Percentiles rank a stretch among this genome's conserved stretches.
Evolutionary conservation across 1,140 invertebrate species (phyloP).

Genomic region (Steinernema khuongi): DNA sequence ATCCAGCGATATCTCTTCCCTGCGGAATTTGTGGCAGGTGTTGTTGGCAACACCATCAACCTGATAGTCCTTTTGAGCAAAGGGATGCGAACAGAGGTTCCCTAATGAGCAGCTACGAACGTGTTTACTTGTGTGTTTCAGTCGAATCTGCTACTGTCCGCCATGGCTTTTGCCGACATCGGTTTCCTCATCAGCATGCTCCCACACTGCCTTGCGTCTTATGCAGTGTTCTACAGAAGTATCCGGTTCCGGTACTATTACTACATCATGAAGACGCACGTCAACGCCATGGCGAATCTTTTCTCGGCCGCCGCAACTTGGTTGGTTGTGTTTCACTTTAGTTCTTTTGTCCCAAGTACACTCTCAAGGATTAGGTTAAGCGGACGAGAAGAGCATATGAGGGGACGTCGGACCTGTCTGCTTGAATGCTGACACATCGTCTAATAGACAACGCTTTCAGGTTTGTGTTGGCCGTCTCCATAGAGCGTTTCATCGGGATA

Average conservation of each 20-base stretch:
- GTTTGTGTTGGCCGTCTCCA: conserved; percentile 48
- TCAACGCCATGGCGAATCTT: conserved; percentile 45
- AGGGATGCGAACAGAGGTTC: conserved; percentile 35
- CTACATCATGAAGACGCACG: conserved; percentile 41
- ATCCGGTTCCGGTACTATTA: conserved; percentile 32
- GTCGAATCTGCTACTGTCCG: conserved; percentile 49
- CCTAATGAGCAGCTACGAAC: neutral
- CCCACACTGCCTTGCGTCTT: conserved; percentile 45
- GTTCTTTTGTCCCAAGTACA: conserved; percentile 13
- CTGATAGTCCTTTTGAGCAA: conserved; percentile 44
- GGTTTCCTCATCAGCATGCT: conserved; percentile 49
- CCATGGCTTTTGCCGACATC: conserved; percentile 51
- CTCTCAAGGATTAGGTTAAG: conserved; percentile 23
- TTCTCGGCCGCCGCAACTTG: conserved; percentile 51
- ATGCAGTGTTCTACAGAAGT: conserved; percentile 46
- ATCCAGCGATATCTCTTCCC: conserved; percentile 51
- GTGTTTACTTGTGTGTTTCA: conserved; percentile 24
- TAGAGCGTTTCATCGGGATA: conserved; percentile 48
- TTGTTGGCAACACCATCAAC: conserved; percentile 46
- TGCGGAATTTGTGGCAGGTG: conserved; percentile 47
- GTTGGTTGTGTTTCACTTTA: conserved; percentile 17
- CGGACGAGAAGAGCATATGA: too few species aligned
- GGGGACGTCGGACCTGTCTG: too few species aligned
- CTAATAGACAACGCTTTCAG: too few species aligned
- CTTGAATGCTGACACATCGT: too few species aligned